Conservation (phyloP, 2,888 invertebrate species). For the Chymomyza fuscimana region DNA sequence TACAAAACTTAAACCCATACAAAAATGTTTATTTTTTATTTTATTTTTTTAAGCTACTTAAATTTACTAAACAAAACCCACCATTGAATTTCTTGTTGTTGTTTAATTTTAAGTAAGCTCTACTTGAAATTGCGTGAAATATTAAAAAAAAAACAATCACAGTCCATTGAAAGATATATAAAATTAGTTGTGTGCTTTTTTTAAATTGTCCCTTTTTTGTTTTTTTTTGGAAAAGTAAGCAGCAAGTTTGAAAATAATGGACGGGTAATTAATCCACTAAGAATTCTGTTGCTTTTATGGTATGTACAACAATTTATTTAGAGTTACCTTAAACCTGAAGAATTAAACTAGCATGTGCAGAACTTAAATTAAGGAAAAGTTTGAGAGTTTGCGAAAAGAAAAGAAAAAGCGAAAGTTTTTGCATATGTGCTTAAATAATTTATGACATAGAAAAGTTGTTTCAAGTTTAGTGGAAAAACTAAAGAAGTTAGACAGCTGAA, state of each 20-base stretch:
- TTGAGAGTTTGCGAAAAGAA: constrained; percentile 16
- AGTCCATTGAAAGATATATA: constrained; percentile 68
- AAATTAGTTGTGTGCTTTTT: constrained; percentile 58
- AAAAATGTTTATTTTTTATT: constrained; percentile 53
- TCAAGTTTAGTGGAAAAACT: neutral
- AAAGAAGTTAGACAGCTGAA: constrained; percentile 17
- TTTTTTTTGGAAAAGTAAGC: constrained; percentile 35
- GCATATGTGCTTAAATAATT: constrained; percentile 69
- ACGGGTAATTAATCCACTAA: constrained; percentile 30
- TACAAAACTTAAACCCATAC: constrained; percentile 70
- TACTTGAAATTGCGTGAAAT: constrained; percentile 54
- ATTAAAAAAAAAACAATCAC: constrained; percentile 65
- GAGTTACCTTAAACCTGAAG: constrained; percentile 65
- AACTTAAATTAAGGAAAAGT: constrained; percentile 47
- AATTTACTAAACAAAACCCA: constrained; percentile 61
- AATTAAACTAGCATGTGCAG: constrained; percentile 55
- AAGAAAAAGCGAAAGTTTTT: constrained; percentile 30
- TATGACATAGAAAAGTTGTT: constrained; percentile 50
- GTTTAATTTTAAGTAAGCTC: constrained; percentile 34
- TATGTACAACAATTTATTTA: constrained; percentile 68
- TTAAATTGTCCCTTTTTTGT: constrained; percentile 36
- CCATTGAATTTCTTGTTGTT: constrained; percentile 49
- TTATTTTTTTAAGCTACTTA: constrained; percentile 55
- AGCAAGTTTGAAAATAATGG: constrained; percentile 37
- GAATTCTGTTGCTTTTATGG: constrained; percentile 31